Evolutionary conservation across 2,797 vertebrate genomes (phyloP).

Genomic region (Sebastes wilsoni): DNA sequence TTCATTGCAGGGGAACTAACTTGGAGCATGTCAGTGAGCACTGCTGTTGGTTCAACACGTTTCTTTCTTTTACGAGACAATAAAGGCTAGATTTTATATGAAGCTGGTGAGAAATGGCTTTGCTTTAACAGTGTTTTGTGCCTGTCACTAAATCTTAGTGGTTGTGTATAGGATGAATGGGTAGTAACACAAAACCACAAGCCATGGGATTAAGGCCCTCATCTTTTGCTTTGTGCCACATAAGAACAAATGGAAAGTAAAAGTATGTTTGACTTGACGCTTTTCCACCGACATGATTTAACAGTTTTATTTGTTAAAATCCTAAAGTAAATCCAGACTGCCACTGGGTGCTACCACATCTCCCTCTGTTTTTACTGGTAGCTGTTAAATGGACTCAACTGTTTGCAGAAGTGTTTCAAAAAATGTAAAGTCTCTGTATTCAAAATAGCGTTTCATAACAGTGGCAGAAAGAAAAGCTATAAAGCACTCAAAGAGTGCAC

Average conservation of each 20-base stretch:
- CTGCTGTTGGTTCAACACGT: constrained; percentile 78
- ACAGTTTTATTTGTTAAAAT: constrained; percentile 47
- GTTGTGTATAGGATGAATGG: constrained; percentile 70
- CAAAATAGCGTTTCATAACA: not conserved
- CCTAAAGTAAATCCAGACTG: constrained; percentile 38
- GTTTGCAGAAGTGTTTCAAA: not conserved
- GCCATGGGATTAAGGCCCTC: constrained; percentile 74
- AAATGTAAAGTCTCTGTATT: constrained; percentile 6
- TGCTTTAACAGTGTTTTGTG: constrained; percentile 82
- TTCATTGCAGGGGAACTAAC: constrained; percentile 77
- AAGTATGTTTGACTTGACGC: constrained; percentile 68
- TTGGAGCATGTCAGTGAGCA: constrained; percentile 73
- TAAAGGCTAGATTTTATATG: constrained; percentile 84
- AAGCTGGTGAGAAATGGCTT: constrained; percentile 81
- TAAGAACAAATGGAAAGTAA: constrained; percentile 77
- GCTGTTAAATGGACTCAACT: constrained; percentile 6
- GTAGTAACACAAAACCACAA: constrained; percentile 73
- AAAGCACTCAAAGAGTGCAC: not conserved
- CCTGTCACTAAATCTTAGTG: constrained; percentile 82
- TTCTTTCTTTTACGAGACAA: constrained; percentile 83
- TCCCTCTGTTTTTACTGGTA: constrained; percentile 16
- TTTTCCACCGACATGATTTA: constrained; percentile 51
- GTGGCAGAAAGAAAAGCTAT: not conserved
- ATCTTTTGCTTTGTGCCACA: constrained; percentile 72
- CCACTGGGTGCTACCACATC: not conserved